Conservation (phyloP, 2,113 vertebrate genomes). For the Hemibagrus wyckioides region DNA sequence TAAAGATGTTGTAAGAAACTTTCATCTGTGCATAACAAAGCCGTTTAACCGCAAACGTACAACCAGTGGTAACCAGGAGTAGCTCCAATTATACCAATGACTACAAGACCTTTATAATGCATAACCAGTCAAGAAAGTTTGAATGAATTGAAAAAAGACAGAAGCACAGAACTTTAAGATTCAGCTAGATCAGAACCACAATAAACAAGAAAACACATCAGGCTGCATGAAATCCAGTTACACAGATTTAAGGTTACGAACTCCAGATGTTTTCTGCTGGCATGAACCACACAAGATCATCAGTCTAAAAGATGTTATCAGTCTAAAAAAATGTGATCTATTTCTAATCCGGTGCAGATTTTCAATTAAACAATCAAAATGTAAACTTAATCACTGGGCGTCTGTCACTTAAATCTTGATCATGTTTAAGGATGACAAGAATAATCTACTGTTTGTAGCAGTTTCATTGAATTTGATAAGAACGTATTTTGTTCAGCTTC, state of each 20-base stretch:
- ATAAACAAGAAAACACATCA: neutral
- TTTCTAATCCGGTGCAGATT: neutral
- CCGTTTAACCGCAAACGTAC: no score
- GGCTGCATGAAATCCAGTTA: neutral
- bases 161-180: neutral
- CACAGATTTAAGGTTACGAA: neutral
- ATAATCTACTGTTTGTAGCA: no score
- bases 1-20: no score
- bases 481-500: neutral
- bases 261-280: neutral
- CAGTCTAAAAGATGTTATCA: no score
- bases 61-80: neutral
- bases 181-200: neutral
- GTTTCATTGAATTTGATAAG: no score
- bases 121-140: neutral
- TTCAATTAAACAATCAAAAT: neutral
- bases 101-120: neutral
- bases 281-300: neutral
- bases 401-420: neutral
- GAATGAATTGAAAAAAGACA: neutral
- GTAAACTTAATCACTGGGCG: neutral
- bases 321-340: neutral
- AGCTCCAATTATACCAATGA: neutral
- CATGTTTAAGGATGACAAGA: no score
- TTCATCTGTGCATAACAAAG: neutral